Evolutionary conservation across 2,113 vertebrate genomes (phyloP).

Genomic region (Bos indicus): DNA sequence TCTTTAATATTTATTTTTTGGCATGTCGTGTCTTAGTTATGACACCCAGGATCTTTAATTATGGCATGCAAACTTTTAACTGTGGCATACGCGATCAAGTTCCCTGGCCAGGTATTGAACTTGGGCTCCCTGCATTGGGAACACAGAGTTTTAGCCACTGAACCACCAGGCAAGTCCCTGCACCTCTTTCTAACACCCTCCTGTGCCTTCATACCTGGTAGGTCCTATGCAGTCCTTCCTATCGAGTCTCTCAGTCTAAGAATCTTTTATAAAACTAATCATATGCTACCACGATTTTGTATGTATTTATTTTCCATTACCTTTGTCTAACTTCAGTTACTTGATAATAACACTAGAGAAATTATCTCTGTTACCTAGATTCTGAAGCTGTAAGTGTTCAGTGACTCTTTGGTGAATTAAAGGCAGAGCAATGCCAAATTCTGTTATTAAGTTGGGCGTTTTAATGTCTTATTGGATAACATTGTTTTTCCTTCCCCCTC

Average conservation of each 20-base stretch:
- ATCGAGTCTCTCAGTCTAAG: background rate
- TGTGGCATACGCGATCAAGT: background rate
- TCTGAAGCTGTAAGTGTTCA: background rate
- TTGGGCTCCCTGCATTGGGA: background rate
- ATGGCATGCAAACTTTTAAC: background rate
- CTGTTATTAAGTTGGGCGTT: background rate
- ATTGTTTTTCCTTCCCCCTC: background rate
- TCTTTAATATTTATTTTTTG: background rate
- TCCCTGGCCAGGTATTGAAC: background rate
- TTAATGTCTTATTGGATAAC: background rate
- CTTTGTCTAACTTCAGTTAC: background rate
- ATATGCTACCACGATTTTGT: background rate
- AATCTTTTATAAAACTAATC: background rate
- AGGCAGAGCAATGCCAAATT: background rate
- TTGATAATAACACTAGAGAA: background rate
- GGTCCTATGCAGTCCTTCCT: fast-evolving
- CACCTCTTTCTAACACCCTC: background rate
- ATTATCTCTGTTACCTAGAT: background rate
- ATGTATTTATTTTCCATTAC: background rate
- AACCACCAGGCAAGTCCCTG: background rate
- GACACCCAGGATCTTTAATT: background rate
- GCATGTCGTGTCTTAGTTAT: background rate
- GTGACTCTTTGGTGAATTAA: background rate
- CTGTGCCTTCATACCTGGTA: background rate
- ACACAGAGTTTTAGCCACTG: background rate